These are phyloP conservation scores for Lacerta agilis DNA, from an alignment of 2,797 vertebrate species.

Conservation along the genomic window DNA sequence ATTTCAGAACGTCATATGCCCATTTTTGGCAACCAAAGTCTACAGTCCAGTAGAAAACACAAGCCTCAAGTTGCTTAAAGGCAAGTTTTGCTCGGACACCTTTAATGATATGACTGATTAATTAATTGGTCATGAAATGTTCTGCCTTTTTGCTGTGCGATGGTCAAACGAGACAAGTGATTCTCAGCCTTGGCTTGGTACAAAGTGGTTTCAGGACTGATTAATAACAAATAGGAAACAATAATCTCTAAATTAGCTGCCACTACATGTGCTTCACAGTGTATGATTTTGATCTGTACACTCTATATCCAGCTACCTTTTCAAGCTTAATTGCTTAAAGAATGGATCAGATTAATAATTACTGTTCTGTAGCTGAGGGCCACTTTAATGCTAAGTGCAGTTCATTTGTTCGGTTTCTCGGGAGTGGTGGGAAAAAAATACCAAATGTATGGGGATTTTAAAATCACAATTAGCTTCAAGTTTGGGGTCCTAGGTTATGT, in stretches of 20 bases:
- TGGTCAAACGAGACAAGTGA: slow-evolving; percentile 62
- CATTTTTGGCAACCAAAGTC: neutral
- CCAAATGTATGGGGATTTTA: neutral
- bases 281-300: slow-evolving; percentile 10
- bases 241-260: slow-evolving; percentile 69
- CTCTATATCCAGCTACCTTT: neutral
- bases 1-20: neutral
- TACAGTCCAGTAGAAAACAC: neutral
- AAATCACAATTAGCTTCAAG: neutral
- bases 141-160: slow-evolving; percentile 59
- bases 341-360: slow-evolving; percentile 8
- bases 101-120: slow-evolving; percentile 58
- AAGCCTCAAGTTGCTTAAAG: neutral
- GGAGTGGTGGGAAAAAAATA: neutral
- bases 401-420: neutral
- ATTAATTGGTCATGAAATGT: slow-evolving; percentile 62
- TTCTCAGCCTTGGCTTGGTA: slow-evolving; percentile 54
- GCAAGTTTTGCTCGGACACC: neutral
- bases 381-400: neutral
- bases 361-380: neutral
- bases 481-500: neutral
- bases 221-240: slow-evolving; percentile 60
- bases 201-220: slow-evolving; percentile 48
- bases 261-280: slow-evolving; percentile 36
- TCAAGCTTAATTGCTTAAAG: neutral